A percentile compares a stretch with the other conserved stretches of the same genome.
phyloP scores from a whole-genome alignment of 1,140 invertebrate genomes.

The Dufourea novaeangliae region DNA sequence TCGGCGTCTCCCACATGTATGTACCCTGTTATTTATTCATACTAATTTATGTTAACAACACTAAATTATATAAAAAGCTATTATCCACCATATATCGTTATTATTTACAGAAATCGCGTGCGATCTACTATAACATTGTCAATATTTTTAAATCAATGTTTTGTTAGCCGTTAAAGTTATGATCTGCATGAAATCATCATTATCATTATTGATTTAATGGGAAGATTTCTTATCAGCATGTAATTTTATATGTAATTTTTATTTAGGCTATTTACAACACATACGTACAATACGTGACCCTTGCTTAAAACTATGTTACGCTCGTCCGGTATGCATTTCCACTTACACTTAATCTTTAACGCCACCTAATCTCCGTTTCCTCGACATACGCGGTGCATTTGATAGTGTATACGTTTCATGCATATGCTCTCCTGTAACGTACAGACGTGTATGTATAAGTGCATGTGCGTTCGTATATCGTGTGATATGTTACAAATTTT shows the following conservation, averaged over 20 bases:
- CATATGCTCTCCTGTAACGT: neutral
- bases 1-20: too few species aligned
- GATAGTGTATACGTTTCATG: constrained; percentile 25
- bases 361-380: constrained; percentile 29
- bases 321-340: constrained; percentile 73
- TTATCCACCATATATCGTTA: too few species aligned
- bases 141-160: too few species aligned
- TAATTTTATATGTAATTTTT: constrained; percentile 81
- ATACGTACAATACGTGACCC: constrained; percentile 81
- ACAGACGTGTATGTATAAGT: constrained; percentile 39
- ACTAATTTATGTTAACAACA: too few species aligned
- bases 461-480: constrained; percentile 35
- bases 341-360: constrained; percentile 69
- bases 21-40: too few species aligned
- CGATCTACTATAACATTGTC: too few species aligned
- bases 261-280: constrained; percentile 82
- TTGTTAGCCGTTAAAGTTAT: too few species aligned
- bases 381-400: constrained; percentile 45
- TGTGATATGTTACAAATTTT: constrained; percentile 81
- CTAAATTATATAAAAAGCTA: too few species aligned
- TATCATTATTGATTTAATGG: neutral
- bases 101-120: too few species aligned
- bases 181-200: neutral
- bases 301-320: constrained; percentile 79
- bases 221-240: neutral